Evolutionary conservation across 1,140 invertebrate genomes (phyloP), one percentile per base, ranked within the genome.

Genomic region (Penaeus indicus): DNA sequence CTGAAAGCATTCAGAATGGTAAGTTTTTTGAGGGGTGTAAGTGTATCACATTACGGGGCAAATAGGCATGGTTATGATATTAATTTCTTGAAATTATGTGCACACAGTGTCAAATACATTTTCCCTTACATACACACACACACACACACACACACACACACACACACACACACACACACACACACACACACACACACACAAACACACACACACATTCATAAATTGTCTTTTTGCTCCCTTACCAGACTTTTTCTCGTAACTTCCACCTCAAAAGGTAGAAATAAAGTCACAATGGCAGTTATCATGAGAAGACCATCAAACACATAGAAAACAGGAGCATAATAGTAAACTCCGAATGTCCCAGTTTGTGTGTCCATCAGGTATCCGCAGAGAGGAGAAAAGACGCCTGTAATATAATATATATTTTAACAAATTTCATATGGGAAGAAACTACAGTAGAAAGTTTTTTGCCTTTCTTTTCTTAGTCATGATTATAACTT

Each of bases 311-410:
- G 93, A 0, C 94, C 91, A 0, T 94, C 94, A 91, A 96, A 95
- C 64, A 95, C 92, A 13, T 94, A 91, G 86, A 92, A 92, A 11
- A 92, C 91, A 95, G 94, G 25, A 94, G 94, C 88, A 94, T 92
- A 88, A 94, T 93, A 0, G 91, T 92, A 22, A 80, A 85, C 7
- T 92, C 92, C 3, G 93, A 86, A 21, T 91, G 85, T 21, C 78
- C 69, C 91, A 86, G 83, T 63, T 77, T 90, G 91, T 47, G 85
- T 91, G 75, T 92, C 91, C n/a, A 92, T 88, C n/a, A 95, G 92
- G 61, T 94, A 89, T 3, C 96, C 95, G 61, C 95, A 94, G 5
- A 96, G 92, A 0, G 96, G 95, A 3, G 96, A 95, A 81, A 89
- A 90, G 7, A 88, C 80, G 13, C 89, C 90, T 91, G 85, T 18